phyloP scores from a whole-genome alignment of 2,113 vertebrate genomes.

The Tamias sibiricus region DNA sequence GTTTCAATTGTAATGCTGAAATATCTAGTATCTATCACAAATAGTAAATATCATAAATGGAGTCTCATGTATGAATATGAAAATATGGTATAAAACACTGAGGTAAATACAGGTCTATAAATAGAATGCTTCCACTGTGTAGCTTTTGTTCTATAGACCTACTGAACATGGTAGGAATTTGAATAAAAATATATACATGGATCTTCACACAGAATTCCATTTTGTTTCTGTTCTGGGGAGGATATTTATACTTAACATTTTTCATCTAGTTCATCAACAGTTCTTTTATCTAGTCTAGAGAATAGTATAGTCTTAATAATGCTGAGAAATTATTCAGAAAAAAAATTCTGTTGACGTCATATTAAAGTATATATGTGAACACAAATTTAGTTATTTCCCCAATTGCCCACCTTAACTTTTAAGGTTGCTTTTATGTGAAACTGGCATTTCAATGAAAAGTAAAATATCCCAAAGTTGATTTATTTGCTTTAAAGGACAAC shows the following conservation, averaged over 20 bases:
- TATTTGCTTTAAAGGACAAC: neutral
- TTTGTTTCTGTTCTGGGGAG: neutral
- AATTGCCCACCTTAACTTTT: neutral
- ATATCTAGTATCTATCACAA: no score
- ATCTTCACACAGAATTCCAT: neutral
- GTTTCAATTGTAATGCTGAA: neutral
- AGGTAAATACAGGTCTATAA: neutral
- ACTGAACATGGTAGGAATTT: neutral
- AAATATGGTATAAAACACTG: conserved; percentile 30
- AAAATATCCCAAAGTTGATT: conserved; percentile 27
- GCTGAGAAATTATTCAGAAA: conserved; percentile 1
- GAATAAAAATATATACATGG: neutral
- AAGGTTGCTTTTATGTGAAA: neutral
- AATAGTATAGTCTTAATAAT: neutral
- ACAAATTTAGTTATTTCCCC: neutral
- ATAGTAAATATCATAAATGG: conserved; percentile 14
- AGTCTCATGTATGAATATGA: neutral
- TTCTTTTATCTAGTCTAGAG: neutral
- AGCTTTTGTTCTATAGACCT: neutral
- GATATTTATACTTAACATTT: neutral
- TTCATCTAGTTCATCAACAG: no score
- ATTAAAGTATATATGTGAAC: neutral
- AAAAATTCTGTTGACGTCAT: neutral
- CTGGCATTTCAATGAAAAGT: neutral
- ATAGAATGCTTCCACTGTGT: neutral